Evolutionary conservation across 1,140 invertebrate species (phyloP).

Genomic region (Plectus sambesii): DNA sequence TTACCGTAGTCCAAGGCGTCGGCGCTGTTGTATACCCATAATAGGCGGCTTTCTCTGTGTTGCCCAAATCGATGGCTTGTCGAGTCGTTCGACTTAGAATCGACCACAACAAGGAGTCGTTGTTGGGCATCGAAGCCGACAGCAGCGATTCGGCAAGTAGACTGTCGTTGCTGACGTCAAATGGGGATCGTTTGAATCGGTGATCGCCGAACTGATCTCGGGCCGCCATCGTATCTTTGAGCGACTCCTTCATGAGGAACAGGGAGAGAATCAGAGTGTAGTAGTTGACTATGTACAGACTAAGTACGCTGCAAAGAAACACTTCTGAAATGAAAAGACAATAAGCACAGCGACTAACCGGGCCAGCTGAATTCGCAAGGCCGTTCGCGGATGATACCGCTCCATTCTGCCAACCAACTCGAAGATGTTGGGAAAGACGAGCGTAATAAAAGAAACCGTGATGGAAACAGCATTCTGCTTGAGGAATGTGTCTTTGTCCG

Average conservation of each 20-base stretch:
- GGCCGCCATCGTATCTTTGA: constrained; percentile 19
- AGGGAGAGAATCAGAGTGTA: constrained; percentile 85
- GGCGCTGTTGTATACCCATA: too few relatives aligned
- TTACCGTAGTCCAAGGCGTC: too few relatives aligned
- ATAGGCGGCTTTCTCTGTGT: constrained; percentile 3
- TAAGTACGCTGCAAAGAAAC: constrained; percentile 67
- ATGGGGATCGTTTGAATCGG: not conserved
- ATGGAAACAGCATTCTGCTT: constrained; percentile 57
- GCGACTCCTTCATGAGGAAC: constrained; percentile 55
- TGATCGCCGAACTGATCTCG: not conserved
- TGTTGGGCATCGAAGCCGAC: too few relatives aligned
- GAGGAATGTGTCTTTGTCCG: constrained; percentile 17
- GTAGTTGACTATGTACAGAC: constrained; percentile 82
- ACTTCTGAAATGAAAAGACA: constrained; percentile 16
- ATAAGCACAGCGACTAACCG: constrained; percentile 53
- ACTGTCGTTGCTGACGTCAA: not conserved
- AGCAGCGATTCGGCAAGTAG: too few relatives aligned
- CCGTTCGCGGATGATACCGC: constrained; percentile 79
- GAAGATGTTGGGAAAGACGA: constrained; percentile 75
- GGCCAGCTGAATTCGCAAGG: constrained; percentile 71
- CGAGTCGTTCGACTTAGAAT: too few relatives aligned
- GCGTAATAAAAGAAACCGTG: constrained; percentile 72
- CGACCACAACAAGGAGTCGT: too few relatives aligned
- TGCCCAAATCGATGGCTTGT: constrained; percentile 9
- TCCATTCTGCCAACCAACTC: constrained; percentile 73